Conservation (phyloP, 2,888 invertebrate genomes). For the Amphipyra tragopoginis region DNA sequence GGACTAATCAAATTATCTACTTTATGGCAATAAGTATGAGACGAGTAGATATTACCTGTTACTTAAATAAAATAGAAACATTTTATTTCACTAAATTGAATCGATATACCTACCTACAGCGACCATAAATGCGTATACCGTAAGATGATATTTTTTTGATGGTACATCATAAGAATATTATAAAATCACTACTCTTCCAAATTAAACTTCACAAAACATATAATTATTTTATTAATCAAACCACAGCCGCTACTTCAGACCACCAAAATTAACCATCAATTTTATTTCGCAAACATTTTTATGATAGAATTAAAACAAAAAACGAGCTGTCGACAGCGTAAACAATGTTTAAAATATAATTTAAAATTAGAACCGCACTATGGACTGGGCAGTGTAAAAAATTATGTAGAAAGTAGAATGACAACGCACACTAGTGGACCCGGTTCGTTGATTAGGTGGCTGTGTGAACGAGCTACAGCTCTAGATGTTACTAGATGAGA, state of each 20-base stretch:
- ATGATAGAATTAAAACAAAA: neutral
- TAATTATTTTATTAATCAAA: slow-evolving; percentile 50
- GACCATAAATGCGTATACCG: slow-evolving; percentile 3
- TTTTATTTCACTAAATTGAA: no score
- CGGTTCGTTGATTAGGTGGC: slow-evolving; percentile 74
- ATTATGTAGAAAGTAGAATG: slow-evolving; percentile 87
- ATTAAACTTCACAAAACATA: slow-evolving; percentile 20
- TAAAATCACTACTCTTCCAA: slow-evolving; percentile 12
- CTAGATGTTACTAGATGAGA: slow-evolving; percentile 31
- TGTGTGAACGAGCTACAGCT: slow-evolving; percentile 58
- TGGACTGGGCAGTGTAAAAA: slow-evolving; percentile 77
- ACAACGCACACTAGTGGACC: slow-evolving; percentile 75
- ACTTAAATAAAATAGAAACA: no score
- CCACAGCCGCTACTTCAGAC: slow-evolving; percentile 20
- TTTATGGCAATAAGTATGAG: no score
- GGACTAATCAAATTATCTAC: no score
- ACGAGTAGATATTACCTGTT: no score
- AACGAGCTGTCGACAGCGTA: slow-evolving; percentile 13
- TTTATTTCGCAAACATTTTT: slow-evolving; percentile 15
- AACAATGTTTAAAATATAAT: slow-evolving; percentile 34
- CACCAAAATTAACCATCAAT: slow-evolving; percentile 30
- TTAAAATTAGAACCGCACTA: slow-evolving; percentile 57
- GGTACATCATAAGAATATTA: slow-evolving; percentile 11
- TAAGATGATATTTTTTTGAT: slow-evolving; percentile 8
- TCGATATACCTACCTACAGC: no score